Evolutionary conservation across 1,140 invertebrate genomes (phyloP).

Genomic region (Zelostemma sp.): DNA sequence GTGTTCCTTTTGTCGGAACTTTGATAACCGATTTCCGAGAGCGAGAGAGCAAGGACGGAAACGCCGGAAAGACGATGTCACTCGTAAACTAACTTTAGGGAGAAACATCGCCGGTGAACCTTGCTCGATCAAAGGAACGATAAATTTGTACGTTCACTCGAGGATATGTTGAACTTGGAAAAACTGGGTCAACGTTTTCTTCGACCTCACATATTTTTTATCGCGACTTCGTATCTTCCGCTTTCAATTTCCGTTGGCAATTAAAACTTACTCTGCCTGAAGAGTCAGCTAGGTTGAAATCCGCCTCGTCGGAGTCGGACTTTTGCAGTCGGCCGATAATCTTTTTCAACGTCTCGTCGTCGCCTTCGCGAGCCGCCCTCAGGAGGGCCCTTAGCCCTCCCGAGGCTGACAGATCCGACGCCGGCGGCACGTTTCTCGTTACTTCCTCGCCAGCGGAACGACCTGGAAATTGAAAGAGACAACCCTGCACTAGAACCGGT

Average conservation of each 20-base stretch:
- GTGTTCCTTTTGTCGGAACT: neutral
- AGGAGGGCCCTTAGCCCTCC: conserved; percentile 60
- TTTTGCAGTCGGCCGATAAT: conserved; percentile 53
- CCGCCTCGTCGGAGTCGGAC: conserved; percentile 49
- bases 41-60: neutral
- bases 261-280: conserved; percentile 64
- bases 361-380: conserved; percentile 62
- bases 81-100: too few species aligned
- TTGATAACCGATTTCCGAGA: neutral
- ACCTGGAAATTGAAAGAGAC: conserved; percentile 23
- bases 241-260: too few species aligned
- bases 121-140: too few species aligned
- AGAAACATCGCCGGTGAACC: too few species aligned
- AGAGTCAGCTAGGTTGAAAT: conserved; percentile 63
- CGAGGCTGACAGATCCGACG: conserved; percentile 47
- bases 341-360: conserved; percentile 56
- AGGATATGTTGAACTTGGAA: too few species aligned
- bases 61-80: too few species aligned
- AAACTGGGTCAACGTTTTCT: too few species aligned
- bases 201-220: too few species aligned
- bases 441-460: conserved; percentile 34
- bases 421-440: conserved; percentile 53
- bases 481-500: neutral
- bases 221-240: too few species aligned
- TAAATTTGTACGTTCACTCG: too few species aligned